A percentile compares a stretch with the other conserved stretches of the same genome.
These are phyloP conservation scores for Mermis nigrescens DNA, from an alignment of 2,888 invertebrate species.

Conservation along the genomic window DNA sequence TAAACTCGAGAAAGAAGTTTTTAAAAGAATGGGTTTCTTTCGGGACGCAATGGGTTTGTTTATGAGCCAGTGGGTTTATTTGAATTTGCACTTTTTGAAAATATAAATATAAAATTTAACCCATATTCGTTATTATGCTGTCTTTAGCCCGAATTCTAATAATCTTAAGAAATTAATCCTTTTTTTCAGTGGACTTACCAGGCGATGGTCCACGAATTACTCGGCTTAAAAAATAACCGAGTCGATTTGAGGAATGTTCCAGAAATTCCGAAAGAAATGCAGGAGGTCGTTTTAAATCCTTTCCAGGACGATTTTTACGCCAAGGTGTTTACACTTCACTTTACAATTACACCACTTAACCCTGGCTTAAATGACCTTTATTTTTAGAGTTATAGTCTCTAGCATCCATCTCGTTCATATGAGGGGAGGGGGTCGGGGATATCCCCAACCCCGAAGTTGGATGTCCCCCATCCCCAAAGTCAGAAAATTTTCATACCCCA, in stretches of 20 bases:
- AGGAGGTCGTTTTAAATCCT: conserved; percentile 75
- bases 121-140: too few relatives aligned
- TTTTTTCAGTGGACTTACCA: conserved; percentile 83
- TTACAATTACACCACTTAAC: too few relatives aligned
- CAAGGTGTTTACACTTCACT: conserved; percentile 50
- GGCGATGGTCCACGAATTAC: conserved; percentile 94
- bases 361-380: too few relatives aligned
- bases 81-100: too few relatives aligned
- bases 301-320: conserved; percentile 95
- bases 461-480: too few relatives aligned
- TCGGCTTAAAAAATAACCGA: conserved; percentile 76
- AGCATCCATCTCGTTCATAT: background rate
- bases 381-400: background rate
- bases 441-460: too few relatives aligned
- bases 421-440: background rate
- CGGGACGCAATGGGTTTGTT: too few relatives aligned
- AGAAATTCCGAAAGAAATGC: conserved; percentile 65
- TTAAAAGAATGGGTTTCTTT: too few relatives aligned
- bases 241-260: conserved; percentile 67
- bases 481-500: too few relatives aligned
- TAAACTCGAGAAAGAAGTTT: too few relatives aligned
- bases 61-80: too few relatives aligned
- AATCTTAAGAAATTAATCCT: conserved; percentile 5
- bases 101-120: too few relatives aligned
- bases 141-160: background rate